Base-by-base conservation (phyloP, 2,113 vertebrate species). In the Blennius ocellaris region DNA sequence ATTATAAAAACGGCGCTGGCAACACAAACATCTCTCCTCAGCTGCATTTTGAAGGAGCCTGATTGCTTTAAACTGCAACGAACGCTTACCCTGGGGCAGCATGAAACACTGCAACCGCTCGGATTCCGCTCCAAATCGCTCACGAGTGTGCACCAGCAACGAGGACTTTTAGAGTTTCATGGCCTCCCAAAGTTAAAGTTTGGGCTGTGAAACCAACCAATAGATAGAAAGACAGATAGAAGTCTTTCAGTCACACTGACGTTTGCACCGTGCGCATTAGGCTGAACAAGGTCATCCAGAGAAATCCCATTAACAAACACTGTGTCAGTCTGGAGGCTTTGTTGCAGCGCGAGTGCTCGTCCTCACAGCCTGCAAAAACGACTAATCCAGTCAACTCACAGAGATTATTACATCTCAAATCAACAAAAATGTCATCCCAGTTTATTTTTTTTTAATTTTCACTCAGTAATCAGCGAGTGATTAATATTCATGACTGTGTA, bases 201-300 rank as follows among this genome's bases (percentile, higher is more conserved):
- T 30, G 21, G 21, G 21, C 21, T 30, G 21, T 30, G 21, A 30
- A 30, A 30, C 2, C 21, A 30, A 2, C 21, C 21, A 30, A 30
- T 30, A 30, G 21, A 30, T 30, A 30, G 21, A 30, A 30, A 30
- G 21, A 30, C 21, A 30, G 21, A 30, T 30, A 30, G 21, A 30
- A 30, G 21, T 30, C 21, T 30, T 30, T 30, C 21, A 30, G 21
- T 30, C 21, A 30, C 21, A 30, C 21, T 4, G 21, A 30, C 21
- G 4, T 30, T 67, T 61, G 66, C 76, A 74, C 56, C 83, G 79
- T 30, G 59, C 85, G 82, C 80, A 82, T 85, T 81, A 80, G 55
- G 62, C 53, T 73, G 72, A 68, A 71, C 70, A 69, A 76, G 68
- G 66, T 88, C 78, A 76, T 21, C n/a, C 47, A 21, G 47, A 70